phyloP scores from a whole-genome alignment of 2,797 vertebrate genomes.

The Antrozous pallidus region DNA sequence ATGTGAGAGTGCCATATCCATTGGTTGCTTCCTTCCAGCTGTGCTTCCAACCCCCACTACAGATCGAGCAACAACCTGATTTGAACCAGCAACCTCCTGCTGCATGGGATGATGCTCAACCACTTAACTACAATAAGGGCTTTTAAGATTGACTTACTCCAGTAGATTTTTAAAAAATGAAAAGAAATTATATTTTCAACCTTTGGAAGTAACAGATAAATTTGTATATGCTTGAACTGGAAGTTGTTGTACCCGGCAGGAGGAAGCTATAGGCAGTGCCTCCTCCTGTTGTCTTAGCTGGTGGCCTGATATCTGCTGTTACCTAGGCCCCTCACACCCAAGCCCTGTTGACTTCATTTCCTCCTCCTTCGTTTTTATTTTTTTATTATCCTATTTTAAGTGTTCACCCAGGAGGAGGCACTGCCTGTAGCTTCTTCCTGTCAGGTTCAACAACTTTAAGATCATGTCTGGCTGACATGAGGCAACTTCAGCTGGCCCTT shows the following conservation, averaged over 20 bases:
- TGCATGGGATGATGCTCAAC: too few relatives aligned
- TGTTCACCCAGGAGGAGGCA: too few relatives aligned
- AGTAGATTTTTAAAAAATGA: not conserved
- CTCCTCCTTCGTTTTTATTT: not conserved
- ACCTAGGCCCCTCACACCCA: not conserved
- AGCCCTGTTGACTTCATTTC: not conserved
- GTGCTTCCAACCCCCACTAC: too few relatives aligned
- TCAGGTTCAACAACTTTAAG: too few relatives aligned
- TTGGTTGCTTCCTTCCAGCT: too few relatives aligned
- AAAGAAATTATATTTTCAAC: not conserved
- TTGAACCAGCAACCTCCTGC: too few relatives aligned
- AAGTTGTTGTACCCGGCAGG: not conserved
- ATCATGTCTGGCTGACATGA: not conserved
- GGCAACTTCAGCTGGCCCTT: not conserved
- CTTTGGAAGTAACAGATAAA: not conserved
- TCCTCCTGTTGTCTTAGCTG: not conserved
- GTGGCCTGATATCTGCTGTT: not conserved
- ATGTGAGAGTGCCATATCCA: too few relatives aligned
- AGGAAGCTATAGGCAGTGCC: not conserved
- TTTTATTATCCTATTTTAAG: not conserved
- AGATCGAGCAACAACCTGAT: too few relatives aligned
- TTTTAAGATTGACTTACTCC: not conserved
- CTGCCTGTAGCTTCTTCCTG: too few relatives aligned
- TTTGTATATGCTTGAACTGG: not conserved
- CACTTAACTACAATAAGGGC: not conserved